Evolutionary conservation across 2,113 vertebrate species (phyloP), one percentile per base, ranked within the genome.

Genomic region (Lontra canadensis): DNA sequence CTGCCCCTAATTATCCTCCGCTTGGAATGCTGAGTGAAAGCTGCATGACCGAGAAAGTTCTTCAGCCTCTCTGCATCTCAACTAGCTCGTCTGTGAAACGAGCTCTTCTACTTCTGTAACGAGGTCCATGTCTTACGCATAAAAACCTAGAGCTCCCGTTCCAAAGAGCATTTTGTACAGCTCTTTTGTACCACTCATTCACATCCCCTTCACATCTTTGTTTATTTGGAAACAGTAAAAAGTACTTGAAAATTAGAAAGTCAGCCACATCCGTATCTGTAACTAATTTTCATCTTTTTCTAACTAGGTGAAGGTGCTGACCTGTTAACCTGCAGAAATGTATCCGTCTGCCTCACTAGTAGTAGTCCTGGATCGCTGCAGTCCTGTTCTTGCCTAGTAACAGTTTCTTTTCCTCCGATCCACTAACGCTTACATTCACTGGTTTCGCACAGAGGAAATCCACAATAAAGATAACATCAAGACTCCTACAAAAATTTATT

Each of bases 401-500:
- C 73, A 69, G 47, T 97, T 95, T 88, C 95, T 96, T 96, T 88
- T 88, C 85, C 92, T 97, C 92, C 80, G 95, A 42, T 57, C 61
- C 96, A 97, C 85, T 98, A 95, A 96, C 20, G 52, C 93, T 97
- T 95, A 90, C 82, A 97, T 21, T 96, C 81, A 96, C 87, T 79
- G 73, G 73, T 98, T 97, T 97, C 97, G 97, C 97, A 98, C 4
- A 94, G 83, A 88, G 94, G 42, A 78, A 96, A 95, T 61, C 96
- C 61, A 86, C 93, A 98, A 97, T 98, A 98, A 98, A 96, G 87
- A 97, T 65, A 95, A 98, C 69, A 98, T 97, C 80, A 90, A 97
- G 69, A 98, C 91, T 88, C 98, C 96, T 98, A 98, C 93, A 99
- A 98, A 98, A 97, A n/a, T 97, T 98, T 99, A 98, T 98, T 98